Evolutionary conservation across 2,888 invertebrate species (phyloP).

Genomic region (Cephonodes hylas): DNA sequence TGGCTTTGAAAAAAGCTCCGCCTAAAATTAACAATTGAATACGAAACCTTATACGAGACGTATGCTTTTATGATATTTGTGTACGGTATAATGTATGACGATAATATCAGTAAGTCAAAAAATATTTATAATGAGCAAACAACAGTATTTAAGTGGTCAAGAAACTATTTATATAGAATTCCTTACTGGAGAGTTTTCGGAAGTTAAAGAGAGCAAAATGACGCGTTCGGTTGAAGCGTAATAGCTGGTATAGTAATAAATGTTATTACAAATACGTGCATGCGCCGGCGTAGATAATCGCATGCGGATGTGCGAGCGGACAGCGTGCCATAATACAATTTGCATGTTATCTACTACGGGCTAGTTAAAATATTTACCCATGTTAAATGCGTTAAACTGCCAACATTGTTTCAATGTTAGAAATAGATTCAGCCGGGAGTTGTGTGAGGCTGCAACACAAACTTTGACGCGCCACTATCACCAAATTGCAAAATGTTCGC

Average conservation of each 20-base stretch:
- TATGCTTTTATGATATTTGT: too few species aligned
- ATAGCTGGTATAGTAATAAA: too few species aligned
- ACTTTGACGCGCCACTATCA: constrained; percentile 1
- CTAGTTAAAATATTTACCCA: constrained; percentile 4
- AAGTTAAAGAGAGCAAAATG: neutral
- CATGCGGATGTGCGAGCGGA: neutral
- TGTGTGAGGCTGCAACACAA: neutral
- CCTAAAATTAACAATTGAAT: too few species aligned
- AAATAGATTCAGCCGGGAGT: neutral
- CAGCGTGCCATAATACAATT: neutral
- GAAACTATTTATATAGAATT: too few species aligned
- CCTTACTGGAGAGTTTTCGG: too few species aligned
- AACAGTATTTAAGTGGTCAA: too few species aligned
- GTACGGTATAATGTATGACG: too few species aligned
- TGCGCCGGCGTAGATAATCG: neutral
- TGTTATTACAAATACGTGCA: neutral
- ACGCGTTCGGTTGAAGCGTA: neutral
- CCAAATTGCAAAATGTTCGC: neutral
- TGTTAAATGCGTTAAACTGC: neutral
- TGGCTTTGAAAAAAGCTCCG: too few species aligned
- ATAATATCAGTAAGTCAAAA: too few species aligned
- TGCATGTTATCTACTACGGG: neutral
- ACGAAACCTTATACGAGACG: too few species aligned
- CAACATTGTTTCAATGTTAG: neutral
- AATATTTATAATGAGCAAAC: too few species aligned